Percentiles rank a stretch among this genome's conserved stretches.
Conservation (phyloP, 2,797 vertebrate species). For the Otolemur crassicaudatus region DNA sequence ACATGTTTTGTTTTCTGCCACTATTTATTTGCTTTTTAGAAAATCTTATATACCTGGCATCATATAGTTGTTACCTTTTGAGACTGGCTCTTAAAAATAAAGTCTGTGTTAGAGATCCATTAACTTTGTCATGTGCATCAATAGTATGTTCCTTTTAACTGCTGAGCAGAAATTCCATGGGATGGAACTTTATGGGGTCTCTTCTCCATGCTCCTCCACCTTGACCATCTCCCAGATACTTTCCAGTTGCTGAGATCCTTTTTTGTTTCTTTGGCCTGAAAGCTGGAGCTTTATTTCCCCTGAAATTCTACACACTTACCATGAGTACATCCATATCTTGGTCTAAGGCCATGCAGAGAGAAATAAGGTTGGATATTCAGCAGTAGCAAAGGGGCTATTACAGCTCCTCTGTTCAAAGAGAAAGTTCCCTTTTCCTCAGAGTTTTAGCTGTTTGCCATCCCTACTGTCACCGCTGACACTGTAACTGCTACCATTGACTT, state of each 20-base stretch:
- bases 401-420: neutral
- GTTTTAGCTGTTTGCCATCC: neutral
- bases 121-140: neutral
- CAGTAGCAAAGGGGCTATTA: neutral
- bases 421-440: neutral
- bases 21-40: slow-evolving; percentile 37
- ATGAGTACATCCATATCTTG: neutral
- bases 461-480: neutral
- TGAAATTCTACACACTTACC: neutral
- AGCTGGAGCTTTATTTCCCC: neutral
- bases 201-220: neutral
- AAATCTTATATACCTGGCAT: neutral
- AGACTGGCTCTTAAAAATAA: neutral
- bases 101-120: neutral
- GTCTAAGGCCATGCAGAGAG: neutral
- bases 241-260: neutral
- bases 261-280: neutral
- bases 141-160: neutral
- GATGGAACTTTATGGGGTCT: neutral
- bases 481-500: neutral
- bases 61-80: neutral
- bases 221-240: neutral
- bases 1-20: neutral
- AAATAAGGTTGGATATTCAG: neutral
- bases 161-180: neutral